A percentile compares a stretch with the other conserved stretches of the same genome.
Conservation (phyloP, 2,888 invertebrate species). For the Anaspis maculata region DNA sequence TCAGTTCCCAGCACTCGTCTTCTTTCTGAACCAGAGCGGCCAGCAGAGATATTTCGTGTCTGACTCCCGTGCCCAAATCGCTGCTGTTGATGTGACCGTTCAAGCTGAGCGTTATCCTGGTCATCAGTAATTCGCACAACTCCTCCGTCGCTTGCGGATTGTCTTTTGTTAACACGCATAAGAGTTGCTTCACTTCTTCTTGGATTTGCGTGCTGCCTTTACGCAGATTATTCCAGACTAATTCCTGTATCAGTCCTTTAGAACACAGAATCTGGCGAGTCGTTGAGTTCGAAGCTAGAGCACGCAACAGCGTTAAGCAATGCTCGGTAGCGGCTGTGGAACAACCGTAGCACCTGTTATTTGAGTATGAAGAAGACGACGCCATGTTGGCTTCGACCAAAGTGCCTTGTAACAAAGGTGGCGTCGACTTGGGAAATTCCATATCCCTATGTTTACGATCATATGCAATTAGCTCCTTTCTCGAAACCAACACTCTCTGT, state of each 20-base stretch:
- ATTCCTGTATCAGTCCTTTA: constrained; percentile 80
- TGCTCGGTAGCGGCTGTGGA: constrained; percentile 89
- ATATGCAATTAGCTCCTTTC: constrained; percentile 84
- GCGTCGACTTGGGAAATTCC: constrained; percentile 34
- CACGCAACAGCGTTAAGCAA: constrained; percentile 82
- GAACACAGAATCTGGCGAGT: constrained; percentile 70
- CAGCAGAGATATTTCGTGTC: constrained; percentile 82
- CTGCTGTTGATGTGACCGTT: constrained; percentile 64
- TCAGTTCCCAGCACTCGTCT: constrained; percentile 92
- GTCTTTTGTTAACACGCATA: constrained; percentile 84
- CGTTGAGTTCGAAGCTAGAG: constrained; percentile 72
- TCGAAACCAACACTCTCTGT: constrained; percentile 84
- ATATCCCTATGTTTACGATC: constrained; percentile 74
- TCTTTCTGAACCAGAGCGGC: constrained; percentile 85
- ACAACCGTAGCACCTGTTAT: constrained; percentile 76
- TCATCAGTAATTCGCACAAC: constrained; percentile 73
- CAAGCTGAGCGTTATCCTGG: constrained; percentile 74
- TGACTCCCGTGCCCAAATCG: constrained; percentile 66
- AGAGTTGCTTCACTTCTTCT: constrained; percentile 74
- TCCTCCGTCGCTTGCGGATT: constrained; percentile 75
- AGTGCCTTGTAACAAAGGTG: constrained; percentile 38
- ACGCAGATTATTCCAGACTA: constrained; percentile 82
- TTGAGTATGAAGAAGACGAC: constrained; percentile 25
- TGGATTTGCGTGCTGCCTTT: constrained; percentile 73
- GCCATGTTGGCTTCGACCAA: constrained; percentile 6